Evolutionary conservation across 2,888 invertebrate genomes (phyloP), one percentile per base, ranked within the genome.

Genomic region (Aphidoletes aphidimyza): DNA sequence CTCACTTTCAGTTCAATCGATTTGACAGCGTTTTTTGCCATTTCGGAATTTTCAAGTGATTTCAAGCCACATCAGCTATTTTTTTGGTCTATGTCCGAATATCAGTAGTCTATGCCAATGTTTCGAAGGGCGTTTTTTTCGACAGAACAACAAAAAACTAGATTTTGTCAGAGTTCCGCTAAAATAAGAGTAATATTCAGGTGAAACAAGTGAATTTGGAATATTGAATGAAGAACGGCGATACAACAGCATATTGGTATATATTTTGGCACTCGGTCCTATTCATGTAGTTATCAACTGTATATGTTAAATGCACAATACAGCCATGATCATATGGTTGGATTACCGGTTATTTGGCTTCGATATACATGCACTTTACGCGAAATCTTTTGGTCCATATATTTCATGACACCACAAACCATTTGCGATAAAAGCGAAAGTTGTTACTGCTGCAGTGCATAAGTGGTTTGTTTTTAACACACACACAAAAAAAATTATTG

Each of bases 341-440:
- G 34, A 34, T 26, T 69, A 69, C 69, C 30, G 69, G 69, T 69
- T 69, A 69, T 69, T 69, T 30, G 30, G 69, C 69, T 69, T 11
- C 69, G 14, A 69, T 69, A 30, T n/a, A 30, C 34, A 69, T 69
- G 69, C 69, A 69, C 69, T 69, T 69, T 69, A 30, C 14, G 14
- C 69, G 30, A 54, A 54, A 54, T 54, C 54, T 11, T 47, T 19
- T 19, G 17, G 5, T 22, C n/a, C 34, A 69, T 30, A 30, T 26
- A 22, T 22, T 22, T 22, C 30, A 14, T 69, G 69, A 69, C 69
- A 69, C 69, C 69, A 69, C 3, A 30, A 8, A 69, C 30, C 2
- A 22, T 11, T 22, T 69, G 8, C 69, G 69, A 69, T 69, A 69
- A 69, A 69, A 69, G 69, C 69, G 69, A 69, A 69, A 69, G 69